These are phyloP conservation scores for Alethe diademata DNA, from an alignment of 2,113 vertebrate species.

Conservation along the genomic window DNA sequence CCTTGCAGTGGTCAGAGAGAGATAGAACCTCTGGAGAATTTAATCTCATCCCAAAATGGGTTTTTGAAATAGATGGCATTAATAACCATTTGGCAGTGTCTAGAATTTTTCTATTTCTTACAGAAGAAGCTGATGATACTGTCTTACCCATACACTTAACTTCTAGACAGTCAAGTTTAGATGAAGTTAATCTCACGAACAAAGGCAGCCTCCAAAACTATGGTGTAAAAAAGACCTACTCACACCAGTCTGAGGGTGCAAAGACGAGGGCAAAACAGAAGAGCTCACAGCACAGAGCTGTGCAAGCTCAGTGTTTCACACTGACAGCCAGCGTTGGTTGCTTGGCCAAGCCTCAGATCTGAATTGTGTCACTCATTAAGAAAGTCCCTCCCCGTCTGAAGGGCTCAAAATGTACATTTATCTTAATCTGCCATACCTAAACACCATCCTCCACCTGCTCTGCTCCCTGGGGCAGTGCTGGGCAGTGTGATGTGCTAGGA, in stretches of 20 bases:
- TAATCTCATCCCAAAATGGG: not conserved
- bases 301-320: not conserved
- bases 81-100: not conserved
- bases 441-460: not conserved
- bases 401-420: rapidly evolving
- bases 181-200: not conserved
- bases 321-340: not conserved
- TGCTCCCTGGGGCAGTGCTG: not conserved
- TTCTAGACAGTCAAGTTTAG: not conserved
- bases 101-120: not conserved
- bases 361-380: rapidly evolving
- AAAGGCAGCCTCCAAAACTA: not conserved
- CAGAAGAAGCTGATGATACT: not conserved
- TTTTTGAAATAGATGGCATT: conserved; percentile 9
- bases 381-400: not conserved
- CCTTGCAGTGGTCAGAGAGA: not conserved
- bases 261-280: not conserved
- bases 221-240: not conserved
- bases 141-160: not conserved
- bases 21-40: not conserved
- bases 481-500: not conserved
- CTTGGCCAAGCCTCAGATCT: not conserved
- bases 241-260: not conserved
- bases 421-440: not conserved
- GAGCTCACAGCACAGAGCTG: not conserved